A percentile compares a stretch with the other conserved stretches of the same genome.
Conservation (phyloP, 2,113 vertebrate species). For the Passer montanus region DNA sequence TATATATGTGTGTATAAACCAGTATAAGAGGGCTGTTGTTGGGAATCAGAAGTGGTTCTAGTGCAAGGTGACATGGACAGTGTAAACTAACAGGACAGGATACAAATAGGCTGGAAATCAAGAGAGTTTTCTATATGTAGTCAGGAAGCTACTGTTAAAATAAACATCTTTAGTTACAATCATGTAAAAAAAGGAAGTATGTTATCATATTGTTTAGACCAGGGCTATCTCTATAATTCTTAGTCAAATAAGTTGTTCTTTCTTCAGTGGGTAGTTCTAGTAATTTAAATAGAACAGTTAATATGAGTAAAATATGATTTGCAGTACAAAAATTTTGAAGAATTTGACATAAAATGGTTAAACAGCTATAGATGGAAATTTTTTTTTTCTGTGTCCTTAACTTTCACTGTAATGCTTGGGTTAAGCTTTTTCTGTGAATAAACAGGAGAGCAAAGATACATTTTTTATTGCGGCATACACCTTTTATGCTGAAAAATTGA, state of each 20-base stretch:
- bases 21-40: not conserved
- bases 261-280: not conserved
- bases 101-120: not conserved
- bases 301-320: not conserved
- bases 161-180: not conserved
- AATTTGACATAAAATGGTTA: not conserved
- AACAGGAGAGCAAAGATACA: not conserved
- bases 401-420: not conserved
- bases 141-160: not conserved
- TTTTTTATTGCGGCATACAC: not conserved
- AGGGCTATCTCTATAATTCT: not conserved
- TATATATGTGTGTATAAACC: not conserved
- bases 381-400: not conserved
- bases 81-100: not conserved
- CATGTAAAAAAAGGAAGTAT: not conserved
- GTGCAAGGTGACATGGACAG: not conserved
- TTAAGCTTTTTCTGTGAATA: not conserved
- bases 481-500: not conserved
- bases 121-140: not conserved
- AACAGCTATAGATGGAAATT: not conserved
- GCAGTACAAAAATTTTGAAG: not conserved
- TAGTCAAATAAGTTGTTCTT: not conserved
- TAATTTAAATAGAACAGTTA: not conserved
- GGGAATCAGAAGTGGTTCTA: not conserved
- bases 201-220: not conserved